These are phyloP conservation scores for Poeciliopsis prolifica DNA, from an alignment of 2,113 vertebrate species.

Conservation along the genomic window DNA sequence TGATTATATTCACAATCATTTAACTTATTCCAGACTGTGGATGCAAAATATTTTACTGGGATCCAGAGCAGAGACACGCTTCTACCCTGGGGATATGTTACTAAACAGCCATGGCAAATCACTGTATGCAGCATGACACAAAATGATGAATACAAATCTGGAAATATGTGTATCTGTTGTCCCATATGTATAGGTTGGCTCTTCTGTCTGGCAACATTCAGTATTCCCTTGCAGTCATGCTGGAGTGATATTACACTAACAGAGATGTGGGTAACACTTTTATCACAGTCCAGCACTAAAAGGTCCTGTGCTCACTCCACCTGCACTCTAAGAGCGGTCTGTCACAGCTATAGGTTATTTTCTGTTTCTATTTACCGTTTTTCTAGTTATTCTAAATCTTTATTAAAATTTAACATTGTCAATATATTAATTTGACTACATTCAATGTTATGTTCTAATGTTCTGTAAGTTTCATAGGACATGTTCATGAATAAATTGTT, in stretches of 20 bases:
- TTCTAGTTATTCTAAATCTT: no score
- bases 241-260: conserved; percentile 10
- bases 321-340: background rate
- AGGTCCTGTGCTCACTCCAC: background rate
- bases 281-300: background rate
- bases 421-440: no score
- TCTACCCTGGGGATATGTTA: background rate
- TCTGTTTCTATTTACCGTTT: background rate
- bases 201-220: conserved; percentile 12
- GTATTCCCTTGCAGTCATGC: conserved; percentile 12
- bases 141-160: conserved; percentile 9
- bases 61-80: background rate
- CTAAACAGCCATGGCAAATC: conserved; percentile 17
- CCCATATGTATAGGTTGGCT: conserved; percentile 24
- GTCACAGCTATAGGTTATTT: background rate
- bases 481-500: no score
- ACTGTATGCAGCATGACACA: background rate
- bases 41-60: conserved; percentile 2
- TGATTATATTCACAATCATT: background rate
- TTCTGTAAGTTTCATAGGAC: no score
- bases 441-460: no score
- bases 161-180: conserved; percentile 20
- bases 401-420: no score
- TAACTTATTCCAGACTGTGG: background rate
- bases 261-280: conserved; percentile 28